A percentile compares a stretch with the other conserved stretches of the same genome.
Evolutionary conservation across 2,113 vertebrate genomes (phyloP).

Genomic region (Etia nguti): DNA sequence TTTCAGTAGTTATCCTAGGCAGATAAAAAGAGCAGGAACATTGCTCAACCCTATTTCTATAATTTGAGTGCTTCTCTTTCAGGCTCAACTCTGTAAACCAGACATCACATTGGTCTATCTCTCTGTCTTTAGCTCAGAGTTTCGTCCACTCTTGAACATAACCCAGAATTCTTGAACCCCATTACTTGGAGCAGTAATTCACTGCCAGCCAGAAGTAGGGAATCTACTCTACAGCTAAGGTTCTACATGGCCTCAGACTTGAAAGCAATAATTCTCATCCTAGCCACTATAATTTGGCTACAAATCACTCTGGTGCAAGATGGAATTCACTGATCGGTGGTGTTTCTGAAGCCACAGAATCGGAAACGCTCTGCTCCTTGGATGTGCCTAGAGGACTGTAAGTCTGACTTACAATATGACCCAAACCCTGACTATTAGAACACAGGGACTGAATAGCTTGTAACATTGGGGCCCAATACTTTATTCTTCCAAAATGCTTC

Average conservation of each 20-base stretch:
- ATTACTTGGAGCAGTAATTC: not conserved
- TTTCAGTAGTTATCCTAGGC: not conserved
- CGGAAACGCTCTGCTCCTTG: not conserved
- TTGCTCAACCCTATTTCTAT: not conserved
- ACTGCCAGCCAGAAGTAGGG: not conserved
- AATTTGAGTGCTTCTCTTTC: not conserved
- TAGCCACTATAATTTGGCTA: not conserved
- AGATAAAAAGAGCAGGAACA: not conserved
- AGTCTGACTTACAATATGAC: not conserved
- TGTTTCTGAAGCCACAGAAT: not conserved
- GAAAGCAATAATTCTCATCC: not conserved
- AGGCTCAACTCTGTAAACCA: not conserved
- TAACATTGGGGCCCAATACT: not conserved
- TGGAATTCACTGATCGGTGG: not conserved
- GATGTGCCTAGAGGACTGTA: not conserved
- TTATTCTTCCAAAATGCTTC: not conserved
- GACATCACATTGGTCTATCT: not conserved
- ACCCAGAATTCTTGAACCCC: not conserved
- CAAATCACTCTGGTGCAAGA: not conserved
- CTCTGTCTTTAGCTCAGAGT: not conserved
- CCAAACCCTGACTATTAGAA: not conserved
- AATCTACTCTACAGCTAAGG: not conserved
- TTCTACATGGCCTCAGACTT: not conserved
- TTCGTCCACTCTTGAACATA: not conserved
- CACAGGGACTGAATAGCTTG: not conserved